phyloP scores from a whole-genome alignment of 2,888 invertebrate species.

The Torymus aiolomorphi region DNA sequence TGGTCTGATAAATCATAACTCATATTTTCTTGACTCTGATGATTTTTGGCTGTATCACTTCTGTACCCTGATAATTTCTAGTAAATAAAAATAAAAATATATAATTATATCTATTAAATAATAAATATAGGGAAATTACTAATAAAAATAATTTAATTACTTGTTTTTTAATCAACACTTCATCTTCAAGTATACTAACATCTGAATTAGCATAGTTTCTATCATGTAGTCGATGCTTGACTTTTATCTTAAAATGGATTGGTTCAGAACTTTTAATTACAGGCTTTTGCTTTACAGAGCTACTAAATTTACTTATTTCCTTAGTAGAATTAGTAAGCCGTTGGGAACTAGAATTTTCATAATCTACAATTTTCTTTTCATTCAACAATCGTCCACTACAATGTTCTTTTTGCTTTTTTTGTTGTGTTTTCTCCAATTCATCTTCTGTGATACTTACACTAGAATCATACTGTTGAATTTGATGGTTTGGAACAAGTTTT shows the following conservation, averaged over 20 bases:
- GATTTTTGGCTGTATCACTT: conserved; percentile 4
- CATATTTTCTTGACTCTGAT: background rate
- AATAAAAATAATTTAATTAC: background rate
- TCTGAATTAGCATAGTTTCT: background rate
- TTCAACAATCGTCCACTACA: too few relatives aligned
- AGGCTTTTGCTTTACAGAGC: conserved; percentile 46
- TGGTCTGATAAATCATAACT: conserved; percentile 27
- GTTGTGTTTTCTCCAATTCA: conserved; percentile 43
- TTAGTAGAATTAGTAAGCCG: background rate
- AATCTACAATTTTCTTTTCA: too few relatives aligned
- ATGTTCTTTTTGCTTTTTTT: background rate
- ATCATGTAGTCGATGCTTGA: background rate
- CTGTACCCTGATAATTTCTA: background rate
- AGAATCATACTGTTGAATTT: conserved; percentile 57
- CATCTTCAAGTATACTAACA: conserved; percentile 26
- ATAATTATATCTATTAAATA: background rate
- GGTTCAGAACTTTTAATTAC: conserved; percentile 45
- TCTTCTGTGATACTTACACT: conserved; percentile 64
- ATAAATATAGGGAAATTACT: background rate
- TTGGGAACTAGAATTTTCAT: background rate
- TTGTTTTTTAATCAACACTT: conserved; percentile 18
- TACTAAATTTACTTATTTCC: background rate
- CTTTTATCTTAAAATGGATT: conserved; percentile 38
- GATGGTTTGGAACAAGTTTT: background rate
- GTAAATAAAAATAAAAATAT: background rate